Evolutionary conservation across 2,888 invertebrate species (phyloP).

Genomic region (Polyommatus iphigenia): DNA sequence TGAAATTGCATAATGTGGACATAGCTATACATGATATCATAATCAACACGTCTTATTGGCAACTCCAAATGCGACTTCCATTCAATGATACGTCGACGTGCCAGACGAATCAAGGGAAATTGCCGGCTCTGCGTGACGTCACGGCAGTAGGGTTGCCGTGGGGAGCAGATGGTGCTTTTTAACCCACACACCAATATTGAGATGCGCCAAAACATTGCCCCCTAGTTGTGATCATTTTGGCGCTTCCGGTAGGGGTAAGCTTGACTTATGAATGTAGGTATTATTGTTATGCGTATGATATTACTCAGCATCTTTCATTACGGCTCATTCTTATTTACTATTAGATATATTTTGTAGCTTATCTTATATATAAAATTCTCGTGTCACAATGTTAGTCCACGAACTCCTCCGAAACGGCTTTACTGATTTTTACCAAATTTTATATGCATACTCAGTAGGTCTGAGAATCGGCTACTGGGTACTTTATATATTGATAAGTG

Average conservation of each 20-base stretch:
- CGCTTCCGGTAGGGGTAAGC: neutral
- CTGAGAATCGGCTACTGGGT: too few species aligned
- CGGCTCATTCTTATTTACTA: too few species aligned
- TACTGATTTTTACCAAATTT: too few species aligned
- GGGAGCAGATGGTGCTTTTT: constrained; percentile 8
- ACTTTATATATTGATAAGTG: too few species aligned
- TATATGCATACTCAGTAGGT: too few species aligned
- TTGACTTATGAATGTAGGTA: neutral
- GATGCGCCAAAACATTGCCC: constrained; percentile 4
- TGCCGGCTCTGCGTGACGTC: constrained; percentile 5
- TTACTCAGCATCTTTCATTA: neutral
- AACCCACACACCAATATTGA: constrained; percentile 8
- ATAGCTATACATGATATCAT: too few species aligned
- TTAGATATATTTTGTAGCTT: too few species aligned
- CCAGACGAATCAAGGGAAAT: neutral
- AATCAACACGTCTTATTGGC: neutral
- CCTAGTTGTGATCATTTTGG: neutral
- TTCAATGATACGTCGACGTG: neutral
- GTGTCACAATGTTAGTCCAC: too few species aligned
- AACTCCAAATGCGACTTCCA: neutral
- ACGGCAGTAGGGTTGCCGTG: neutral
- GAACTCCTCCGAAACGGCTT: too few species aligned
- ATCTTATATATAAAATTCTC: too few species aligned
- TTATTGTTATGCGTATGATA: neutral
- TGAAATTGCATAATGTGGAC: too few species aligned